These are phyloP conservation scores for Patagioenas fasciata DNA, from an alignment of 2,113 vertebrate genomes.

Conservation along the genomic window DNA sequence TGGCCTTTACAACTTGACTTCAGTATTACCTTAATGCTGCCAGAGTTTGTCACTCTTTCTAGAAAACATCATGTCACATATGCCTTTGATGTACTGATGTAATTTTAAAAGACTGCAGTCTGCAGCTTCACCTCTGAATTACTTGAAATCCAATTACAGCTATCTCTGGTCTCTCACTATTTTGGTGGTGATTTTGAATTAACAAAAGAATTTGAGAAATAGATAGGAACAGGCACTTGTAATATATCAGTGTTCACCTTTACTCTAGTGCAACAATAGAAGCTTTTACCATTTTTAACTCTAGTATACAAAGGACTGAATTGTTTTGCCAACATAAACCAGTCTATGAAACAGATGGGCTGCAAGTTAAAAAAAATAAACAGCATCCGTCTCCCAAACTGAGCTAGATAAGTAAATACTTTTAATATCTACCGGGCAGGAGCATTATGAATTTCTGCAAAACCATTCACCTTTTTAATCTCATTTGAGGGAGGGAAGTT, in stretches of 20 bases:
- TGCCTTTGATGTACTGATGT: constrained; percentile 48
- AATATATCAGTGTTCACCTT: constrained; percentile 42
- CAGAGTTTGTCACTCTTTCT: constrained; percentile 33
- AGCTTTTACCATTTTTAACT: constrained; percentile 38
- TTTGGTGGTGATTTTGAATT: constrained; percentile 69
- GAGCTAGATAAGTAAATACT: constrained; percentile 4
- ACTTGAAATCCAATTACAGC: constrained; percentile 58
- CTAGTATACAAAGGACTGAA: constrained; percentile 25
- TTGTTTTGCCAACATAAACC: constrained; percentile 25
- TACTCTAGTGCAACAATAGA: constrained; percentile 38
- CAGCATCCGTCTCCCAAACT: background rate
- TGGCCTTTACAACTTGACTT: constrained; percentile 29
- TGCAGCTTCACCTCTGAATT: constrained; percentile 61
- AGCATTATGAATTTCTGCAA: constrained; percentile 19
- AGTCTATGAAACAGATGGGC: constrained; percentile 27
- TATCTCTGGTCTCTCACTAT: constrained; percentile 46
- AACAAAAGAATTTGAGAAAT: constrained; percentile 56
- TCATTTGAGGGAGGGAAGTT: constrained; percentile 21
- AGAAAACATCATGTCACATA: constrained; percentile 39
- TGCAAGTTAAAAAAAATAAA: constrained; percentile 8
- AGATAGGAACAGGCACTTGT: constrained; percentile 51
- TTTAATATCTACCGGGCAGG: background rate
- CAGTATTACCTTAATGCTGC: constrained; percentile 26
- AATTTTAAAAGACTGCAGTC: constrained; percentile 64
- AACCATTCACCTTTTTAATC: constrained; percentile 48